Evolutionary conservation across 1,140 invertebrate species (phyloP).

Genomic region (Anthonomus grandis): DNA sequence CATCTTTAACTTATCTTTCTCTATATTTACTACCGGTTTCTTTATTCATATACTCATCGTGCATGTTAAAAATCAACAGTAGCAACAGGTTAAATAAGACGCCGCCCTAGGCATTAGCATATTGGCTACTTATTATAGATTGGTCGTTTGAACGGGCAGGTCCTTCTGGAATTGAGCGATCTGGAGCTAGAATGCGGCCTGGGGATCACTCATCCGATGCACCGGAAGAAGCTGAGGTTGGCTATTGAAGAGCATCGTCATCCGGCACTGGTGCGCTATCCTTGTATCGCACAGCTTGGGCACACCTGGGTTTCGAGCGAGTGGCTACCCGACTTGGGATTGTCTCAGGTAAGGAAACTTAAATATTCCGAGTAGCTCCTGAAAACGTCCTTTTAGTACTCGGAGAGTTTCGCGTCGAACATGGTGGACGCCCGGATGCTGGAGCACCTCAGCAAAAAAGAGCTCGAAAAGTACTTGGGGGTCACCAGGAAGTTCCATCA

Average conservation of each 20-base stretch:
- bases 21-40: no score
- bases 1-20: constrained; percentile 30
- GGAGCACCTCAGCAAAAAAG: constrained; percentile 88
- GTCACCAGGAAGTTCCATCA: constrained; percentile 91
- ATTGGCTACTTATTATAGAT: constrained; percentile 57
- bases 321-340: constrained; percentile 86
- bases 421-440: constrained; percentile 89
- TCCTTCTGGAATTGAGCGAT: constrained; percentile 85
- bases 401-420: constrained; percentile 82
- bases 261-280: constrained; percentile 80
- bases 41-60: no score
- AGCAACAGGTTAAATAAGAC: no score
- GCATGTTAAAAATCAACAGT: no score
- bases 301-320: constrained; percentile 90
- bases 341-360: constrained; percentile 61
- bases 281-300: constrained; percentile 78
- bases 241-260: constrained; percentile 90
- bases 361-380: background rate
- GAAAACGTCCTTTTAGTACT: constrained; percentile 59
- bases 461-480: constrained; percentile 87
- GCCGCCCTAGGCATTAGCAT: no score
- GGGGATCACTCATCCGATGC: constrained; percentile 85
- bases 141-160: constrained; percentile 66
- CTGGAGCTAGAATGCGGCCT: constrained; percentile 83
- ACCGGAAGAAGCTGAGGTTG: constrained; percentile 87